These are phyloP conservation scores for Spea multiplicata DNA, from an alignment of 2,113 vertebrate species.

Conservation along the genomic window DNA sequence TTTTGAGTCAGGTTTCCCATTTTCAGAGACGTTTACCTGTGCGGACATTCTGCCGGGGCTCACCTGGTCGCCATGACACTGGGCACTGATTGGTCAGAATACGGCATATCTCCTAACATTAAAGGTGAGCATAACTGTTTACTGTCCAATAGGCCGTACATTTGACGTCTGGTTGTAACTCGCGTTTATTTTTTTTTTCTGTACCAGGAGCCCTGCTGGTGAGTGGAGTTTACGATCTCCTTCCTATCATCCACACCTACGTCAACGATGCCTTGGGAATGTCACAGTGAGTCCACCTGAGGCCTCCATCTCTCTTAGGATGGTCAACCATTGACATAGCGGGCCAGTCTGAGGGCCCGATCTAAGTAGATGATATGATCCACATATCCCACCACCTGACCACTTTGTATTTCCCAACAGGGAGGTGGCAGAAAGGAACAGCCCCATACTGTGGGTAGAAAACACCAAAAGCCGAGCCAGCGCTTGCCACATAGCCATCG, in stretches of 20 bases:
- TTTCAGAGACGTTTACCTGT: constrained; percentile 82
- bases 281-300: constrained; percentile 71
- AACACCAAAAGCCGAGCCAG: constrained; percentile 46
- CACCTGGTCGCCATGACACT: constrained; percentile 87
- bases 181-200: background rate
- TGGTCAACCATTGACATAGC: too few species aligned
- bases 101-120: constrained; percentile 70
- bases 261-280: constrained; percentile 75
- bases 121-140: constrained; percentile 69
- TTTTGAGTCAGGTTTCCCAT: background rate
- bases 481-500: constrained; percentile 69
- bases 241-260: constrained; percentile 77
- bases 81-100: constrained; percentile 79
- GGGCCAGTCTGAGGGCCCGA: too few species aligned
- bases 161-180: background rate
- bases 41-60: constrained; percentile 91
- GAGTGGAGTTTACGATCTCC: constrained; percentile 87
- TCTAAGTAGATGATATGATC: background rate
- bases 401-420: constrained; percentile 57
- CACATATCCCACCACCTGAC: background rate
- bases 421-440: constrained; percentile 82
- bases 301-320: too few species aligned
- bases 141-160: too few species aligned
- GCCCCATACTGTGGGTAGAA: constrained; percentile 69
- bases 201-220: constrained; percentile 79